Conservation (phyloP, 2,113 vertebrate genomes). For the Eolophus roseicapilla region DNA sequence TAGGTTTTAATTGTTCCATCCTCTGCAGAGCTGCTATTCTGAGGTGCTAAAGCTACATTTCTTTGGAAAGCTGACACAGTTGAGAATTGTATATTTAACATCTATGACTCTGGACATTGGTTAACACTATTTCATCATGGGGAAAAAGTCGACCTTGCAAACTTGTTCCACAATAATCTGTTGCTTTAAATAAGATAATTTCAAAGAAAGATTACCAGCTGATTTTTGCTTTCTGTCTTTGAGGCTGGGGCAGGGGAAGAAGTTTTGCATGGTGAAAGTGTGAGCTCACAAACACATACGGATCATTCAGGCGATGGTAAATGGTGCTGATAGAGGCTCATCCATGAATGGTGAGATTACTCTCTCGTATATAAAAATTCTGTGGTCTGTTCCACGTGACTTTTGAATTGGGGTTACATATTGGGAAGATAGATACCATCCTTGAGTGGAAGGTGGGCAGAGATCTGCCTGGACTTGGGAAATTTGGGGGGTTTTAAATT, state of each 20-base stretch:
- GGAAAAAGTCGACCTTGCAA: not conserved
- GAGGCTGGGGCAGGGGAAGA: not conserved
- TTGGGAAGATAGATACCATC: not conserved
- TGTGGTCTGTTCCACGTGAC: not conserved
- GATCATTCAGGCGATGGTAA: fast-evolving
- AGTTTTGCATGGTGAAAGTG: not conserved
- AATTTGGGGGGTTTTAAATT: not conserved
- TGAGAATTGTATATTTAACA: not conserved
- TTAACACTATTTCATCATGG: not conserved
- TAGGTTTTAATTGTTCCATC: not conserved
- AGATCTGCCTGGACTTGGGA: not conserved
- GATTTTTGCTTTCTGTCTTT: not conserved
- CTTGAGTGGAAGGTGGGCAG: not conserved
- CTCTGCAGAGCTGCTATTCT: not conserved
- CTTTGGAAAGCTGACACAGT: not conserved
- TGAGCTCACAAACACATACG: not conserved
- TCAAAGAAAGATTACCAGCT: not conserved
- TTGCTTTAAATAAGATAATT: not conserved
- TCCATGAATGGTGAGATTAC: not conserved
- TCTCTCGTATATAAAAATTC: not conserved
- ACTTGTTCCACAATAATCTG: not conserved
- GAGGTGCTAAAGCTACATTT: not conserved
- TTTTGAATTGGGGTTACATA: not conserved
- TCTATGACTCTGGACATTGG: not conserved
- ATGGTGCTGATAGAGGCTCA: not conserved